Conservation (phyloP, 2,888 invertebrate species). For the Andrena trimmerana region DNA sequence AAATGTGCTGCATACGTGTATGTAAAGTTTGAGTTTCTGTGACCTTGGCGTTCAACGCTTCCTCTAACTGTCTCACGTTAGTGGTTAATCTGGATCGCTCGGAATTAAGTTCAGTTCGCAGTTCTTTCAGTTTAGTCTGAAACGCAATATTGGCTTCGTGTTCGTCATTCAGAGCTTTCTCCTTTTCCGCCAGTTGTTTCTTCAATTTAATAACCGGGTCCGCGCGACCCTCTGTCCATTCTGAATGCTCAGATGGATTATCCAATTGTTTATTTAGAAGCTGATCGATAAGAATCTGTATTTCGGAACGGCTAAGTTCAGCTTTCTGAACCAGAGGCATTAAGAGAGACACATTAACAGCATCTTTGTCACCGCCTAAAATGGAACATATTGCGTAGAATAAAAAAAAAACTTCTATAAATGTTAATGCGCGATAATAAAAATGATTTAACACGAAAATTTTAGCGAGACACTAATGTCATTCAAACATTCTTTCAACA, state of each 20-base stretch:
- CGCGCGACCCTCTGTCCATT: slow-evolving; percentile 94
- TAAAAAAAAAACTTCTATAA: slow-evolving; percentile 33
- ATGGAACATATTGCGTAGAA: slow-evolving; percentile 44
- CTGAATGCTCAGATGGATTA: slow-evolving; percentile 90
- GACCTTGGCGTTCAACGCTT: slow-evolving; percentile 86
- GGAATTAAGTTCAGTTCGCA: slow-evolving; percentile 89
- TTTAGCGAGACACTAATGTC: slow-evolving; percentile 12
- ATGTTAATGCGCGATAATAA: neutral
- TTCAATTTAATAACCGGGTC: slow-evolving; percentile 95
- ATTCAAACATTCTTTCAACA: neutral
- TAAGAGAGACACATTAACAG: slow-evolving; percentile 89
- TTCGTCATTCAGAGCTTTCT: slow-evolving; percentile 91
- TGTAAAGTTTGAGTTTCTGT: slow-evolving; percentile 89
- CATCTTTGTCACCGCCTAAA: slow-evolving; percentile 89
- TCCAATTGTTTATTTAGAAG: slow-evolving; percentile 95
- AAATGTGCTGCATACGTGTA: slow-evolving; percentile 88
- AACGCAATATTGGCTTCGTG: slow-evolving; percentile 91
- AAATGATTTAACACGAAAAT: slow-evolving; percentile 24
- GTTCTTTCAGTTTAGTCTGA: slow-evolving; percentile 92
- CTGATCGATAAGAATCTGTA: slow-evolving; percentile 95
- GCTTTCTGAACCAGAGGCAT: slow-evolving; percentile 92
- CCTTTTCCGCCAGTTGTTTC: slow-evolving; percentile 95
- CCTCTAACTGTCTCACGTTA: slow-evolving; percentile 87
- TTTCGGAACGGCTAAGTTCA: slow-evolving; percentile 93
- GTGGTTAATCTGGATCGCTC: slow-evolving; percentile 88